These are phyloP conservation scores for Knipowitschia caucasica DNA, from an alignment of 2,797 vertebrate species.

Conservation along the genomic window DNA sequence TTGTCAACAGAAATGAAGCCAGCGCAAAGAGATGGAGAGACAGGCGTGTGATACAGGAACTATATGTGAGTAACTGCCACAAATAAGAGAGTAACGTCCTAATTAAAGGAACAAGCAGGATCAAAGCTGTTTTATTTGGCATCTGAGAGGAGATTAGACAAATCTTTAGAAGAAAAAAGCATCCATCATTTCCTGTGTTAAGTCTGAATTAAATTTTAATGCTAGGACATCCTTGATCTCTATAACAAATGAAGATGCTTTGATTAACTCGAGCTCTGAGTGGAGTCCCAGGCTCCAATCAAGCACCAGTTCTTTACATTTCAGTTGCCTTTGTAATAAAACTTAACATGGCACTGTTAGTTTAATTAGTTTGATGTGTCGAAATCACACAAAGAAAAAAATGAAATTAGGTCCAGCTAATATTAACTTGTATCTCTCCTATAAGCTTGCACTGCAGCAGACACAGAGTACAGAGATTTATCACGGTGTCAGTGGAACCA, in stretches of 20 bases:
- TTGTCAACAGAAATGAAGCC: slow-evolving; percentile 82
- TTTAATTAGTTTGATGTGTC: slow-evolving; percentile 21
- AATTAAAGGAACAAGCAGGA: slow-evolving; percentile 73
- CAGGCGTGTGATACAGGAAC: slow-evolving; percentile 52
- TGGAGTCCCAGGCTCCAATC: slow-evolving; percentile 40
- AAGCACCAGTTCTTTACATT: slow-evolving; percentile 31
- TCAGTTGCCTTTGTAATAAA: slow-evolving; percentile 25
- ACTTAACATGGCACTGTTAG: slow-evolving; percentile 9
- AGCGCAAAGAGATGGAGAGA: slow-evolving; percentile 62
- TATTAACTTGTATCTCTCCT: not conserved
- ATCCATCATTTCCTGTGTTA: slow-evolving; percentile 76
- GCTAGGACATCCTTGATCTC: slow-evolving; percentile 79
- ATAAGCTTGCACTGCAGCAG: not conserved
- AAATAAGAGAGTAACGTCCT: slow-evolving; percentile 57
- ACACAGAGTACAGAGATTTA: not conserved
- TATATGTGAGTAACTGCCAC: slow-evolving; percentile 60
- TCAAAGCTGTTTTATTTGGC: slow-evolving; percentile 77
- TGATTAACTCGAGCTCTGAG: slow-evolving; percentile 70
- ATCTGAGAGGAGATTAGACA: slow-evolving; percentile 77
- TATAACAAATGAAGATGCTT: slow-evolving; percentile 73
- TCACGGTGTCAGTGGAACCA: not conserved
- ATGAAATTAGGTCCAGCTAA: slow-evolving; percentile 9
- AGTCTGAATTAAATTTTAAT: slow-evolving; percentile 78
- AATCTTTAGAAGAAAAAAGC: slow-evolving; percentile 78
- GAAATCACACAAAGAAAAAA: slow-evolving; percentile 12